Percentiles rank a stretch among this genome's conserved stretches.
Evolutionary conservation across 1,140 invertebrate genomes (phyloP).

Genomic region (Episyrphus balteatus): DNA sequence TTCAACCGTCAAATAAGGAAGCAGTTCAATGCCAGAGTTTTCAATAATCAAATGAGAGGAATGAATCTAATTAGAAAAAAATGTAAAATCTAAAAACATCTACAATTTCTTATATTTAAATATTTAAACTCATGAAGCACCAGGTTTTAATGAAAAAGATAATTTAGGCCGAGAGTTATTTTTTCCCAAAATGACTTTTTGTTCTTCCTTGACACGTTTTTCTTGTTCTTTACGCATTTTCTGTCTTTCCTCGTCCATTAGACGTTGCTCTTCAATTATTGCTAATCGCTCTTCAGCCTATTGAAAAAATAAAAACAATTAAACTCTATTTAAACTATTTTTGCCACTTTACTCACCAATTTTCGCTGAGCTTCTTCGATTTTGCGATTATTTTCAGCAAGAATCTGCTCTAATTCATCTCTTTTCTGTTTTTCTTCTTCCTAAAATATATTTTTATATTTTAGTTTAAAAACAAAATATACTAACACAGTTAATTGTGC

Average conservation of each 20-base stretch:
- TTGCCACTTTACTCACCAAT: conserved; percentile 59
- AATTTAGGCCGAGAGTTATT: conserved; percentile 92
- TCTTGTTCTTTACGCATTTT: conserved; percentile 86
- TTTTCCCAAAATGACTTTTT: conserved; percentile 93
- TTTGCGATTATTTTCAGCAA: conserved; percentile 95
- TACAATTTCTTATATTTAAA: too few relatives aligned
- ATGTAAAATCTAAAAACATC: too few relatives aligned
- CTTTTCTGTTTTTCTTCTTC: conserved; percentile 92
- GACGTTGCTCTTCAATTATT: conserved; percentile 91
- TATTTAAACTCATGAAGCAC: conserved; percentile 44
- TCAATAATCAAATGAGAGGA: too few relatives aligned
- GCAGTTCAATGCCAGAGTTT: too few relatives aligned
- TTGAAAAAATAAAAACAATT: conserved; percentile 7
- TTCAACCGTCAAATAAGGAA: too few relatives aligned
- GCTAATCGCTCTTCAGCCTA: conserved; percentile 92
- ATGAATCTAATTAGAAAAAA: too few relatives aligned
- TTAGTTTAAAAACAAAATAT: too few relatives aligned
- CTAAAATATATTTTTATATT: conserved; percentile 46
- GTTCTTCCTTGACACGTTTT: conserved; percentile 83
- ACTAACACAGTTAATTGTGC: too few relatives aligned
- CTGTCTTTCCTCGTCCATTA: conserved; percentile 91
- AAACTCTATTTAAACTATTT: not conserved
- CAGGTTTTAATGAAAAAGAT: conserved; percentile 79
- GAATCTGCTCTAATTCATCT: conserved; percentile 87
- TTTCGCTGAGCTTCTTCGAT: conserved; percentile 94